Conservation (phyloP, 2,888 invertebrate genomes). For the Caenorhabditis sulstoni region DNA sequence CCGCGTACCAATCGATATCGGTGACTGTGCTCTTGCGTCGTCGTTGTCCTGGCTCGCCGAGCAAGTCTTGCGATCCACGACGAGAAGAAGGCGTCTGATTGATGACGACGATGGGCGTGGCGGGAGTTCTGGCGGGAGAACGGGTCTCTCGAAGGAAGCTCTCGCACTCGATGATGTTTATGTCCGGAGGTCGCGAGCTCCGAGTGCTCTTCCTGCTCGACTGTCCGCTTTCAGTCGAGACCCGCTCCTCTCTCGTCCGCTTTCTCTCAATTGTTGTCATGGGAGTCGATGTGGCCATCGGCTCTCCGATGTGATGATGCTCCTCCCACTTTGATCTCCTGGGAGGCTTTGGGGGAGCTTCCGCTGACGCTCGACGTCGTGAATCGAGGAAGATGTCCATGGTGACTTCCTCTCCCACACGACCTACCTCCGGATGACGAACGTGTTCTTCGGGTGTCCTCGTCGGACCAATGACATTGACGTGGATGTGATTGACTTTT, state of each 20-base stretch:
- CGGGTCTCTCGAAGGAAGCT: conserved; percentile 22
- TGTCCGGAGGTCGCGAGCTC: conserved; percentile 53
- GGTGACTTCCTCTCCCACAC: conserved; percentile 46
- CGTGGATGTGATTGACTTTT: conserved; percentile 45
- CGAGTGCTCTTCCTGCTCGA: conserved; percentile 44
- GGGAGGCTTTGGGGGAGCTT: conserved; percentile 60
- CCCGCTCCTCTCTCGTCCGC: conserved; percentile 34
- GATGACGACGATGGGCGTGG: conserved; percentile 67
- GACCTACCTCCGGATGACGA: conserved; percentile 25
- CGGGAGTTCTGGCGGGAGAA: conserved; percentile 43
- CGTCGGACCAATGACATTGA: conserved; percentile 44
- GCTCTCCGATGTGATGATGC: conserved; percentile 47
- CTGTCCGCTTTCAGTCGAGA: conserved; percentile 31
- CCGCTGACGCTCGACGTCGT: conserved; percentile 7
- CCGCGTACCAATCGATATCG: conserved; percentile 71
- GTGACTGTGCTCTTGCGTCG: conserved; percentile 67
- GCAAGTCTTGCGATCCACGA: conserved; percentile 56
- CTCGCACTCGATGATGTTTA: conserved; percentile 53
- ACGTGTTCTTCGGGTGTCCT: conserved; percentile 33
- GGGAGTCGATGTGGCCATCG: conserved; percentile 64
- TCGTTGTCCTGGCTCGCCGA: conserved; percentile 45
- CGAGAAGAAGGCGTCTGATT: conserved; percentile 59
- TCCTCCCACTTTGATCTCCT: conserved; percentile 50
- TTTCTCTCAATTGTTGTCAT: conserved; percentile 61
- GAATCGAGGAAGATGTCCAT: conserved; percentile 44